Conservation (phyloP, 2,797 vertebrate species). For the Oceanodroma leucorhoa region DNA sequence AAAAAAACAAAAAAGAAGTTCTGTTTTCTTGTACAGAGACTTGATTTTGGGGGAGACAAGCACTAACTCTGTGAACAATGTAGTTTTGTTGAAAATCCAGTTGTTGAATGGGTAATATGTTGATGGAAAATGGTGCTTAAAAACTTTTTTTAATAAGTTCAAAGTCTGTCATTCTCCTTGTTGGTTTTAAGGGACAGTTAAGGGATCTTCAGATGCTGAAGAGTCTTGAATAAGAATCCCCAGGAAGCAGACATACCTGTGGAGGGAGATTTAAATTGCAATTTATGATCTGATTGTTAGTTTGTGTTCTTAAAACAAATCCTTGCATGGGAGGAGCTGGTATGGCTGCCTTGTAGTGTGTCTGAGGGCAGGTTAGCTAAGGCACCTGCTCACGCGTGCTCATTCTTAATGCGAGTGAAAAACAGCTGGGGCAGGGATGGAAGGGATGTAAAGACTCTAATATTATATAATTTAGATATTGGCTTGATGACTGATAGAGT, state of each 20-base stretch:
- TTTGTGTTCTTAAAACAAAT: neutral
- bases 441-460: no score
- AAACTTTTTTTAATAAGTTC: neutral
- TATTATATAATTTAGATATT: neutral
- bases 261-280: neutral
- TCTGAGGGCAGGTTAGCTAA: neutral
- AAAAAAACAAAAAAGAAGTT: neutral
- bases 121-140: neutral
- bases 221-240: neutral
- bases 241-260: neutral
- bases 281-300: neutral
- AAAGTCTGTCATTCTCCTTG: neutral
- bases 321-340: neutral
- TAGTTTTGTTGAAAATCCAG: neutral
- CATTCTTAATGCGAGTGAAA: neutral
- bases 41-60: neutral
- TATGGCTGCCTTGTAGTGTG: neutral
- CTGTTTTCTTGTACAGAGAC: neutral
- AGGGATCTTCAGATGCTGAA: neutral
- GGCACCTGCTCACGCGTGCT: neutral
- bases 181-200: neutral
- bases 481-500: neutral
- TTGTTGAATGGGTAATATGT: neutral
- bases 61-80: neutral
- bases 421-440: neutral